A percentile compares a stretch with the other conserved stretches of the same genome.
phyloP scores from a whole-genome alignment of 2,888 invertebrate genomes.

The Acronicta alni region DNA sequence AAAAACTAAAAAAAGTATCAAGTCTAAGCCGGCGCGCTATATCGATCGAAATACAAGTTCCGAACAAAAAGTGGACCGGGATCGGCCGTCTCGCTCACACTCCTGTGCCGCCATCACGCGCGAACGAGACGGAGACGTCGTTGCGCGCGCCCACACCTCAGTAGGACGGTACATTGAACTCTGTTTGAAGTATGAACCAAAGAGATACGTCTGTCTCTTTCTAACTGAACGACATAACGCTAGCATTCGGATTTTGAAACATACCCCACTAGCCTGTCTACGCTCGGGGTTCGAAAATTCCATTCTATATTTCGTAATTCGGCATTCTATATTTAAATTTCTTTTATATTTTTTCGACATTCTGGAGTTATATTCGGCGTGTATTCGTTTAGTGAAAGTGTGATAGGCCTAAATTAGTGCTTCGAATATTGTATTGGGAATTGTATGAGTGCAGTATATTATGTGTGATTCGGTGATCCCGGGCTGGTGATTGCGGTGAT shows the following conservation, averaged over 20 bases:
- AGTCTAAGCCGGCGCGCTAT: slow-evolving; percentile 71
- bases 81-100: slow-evolving; percentile 65
- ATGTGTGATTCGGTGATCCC: slow-evolving; percentile 16
- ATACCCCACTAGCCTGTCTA: slow-evolving; percentile 52
- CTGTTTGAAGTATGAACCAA: slow-evolving; percentile 66
- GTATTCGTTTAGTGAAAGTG: slow-evolving; percentile 21
- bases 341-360: slow-evolving; percentile 19
- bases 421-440: slow-evolving; percentile 7
- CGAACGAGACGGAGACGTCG: slow-evolving; percentile 66
- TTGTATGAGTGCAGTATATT: slow-evolving; percentile 8
- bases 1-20: slow-evolving; percentile 71
- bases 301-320: slow-evolving; percentile 44
- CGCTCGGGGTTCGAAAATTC: slow-evolving; percentile 58
- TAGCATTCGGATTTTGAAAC: slow-evolving; percentile 62
- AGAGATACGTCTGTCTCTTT: slow-evolving; percentile 72
- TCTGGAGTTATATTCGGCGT: neutral
- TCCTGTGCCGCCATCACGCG: slow-evolving; percentile 38
- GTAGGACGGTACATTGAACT: slow-evolving; percentile 86
- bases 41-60: slow-evolving; percentile 86
- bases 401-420: slow-evolving; percentile 54
- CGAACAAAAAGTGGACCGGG: slow-evolving; percentile 84
- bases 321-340: slow-evolving; percentile 31
- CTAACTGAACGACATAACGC: slow-evolving; percentile 65
- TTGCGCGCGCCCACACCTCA: slow-evolving; percentile 84
- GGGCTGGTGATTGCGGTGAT: slow-evolving; percentile 20